Base-by-base conservation (phyloP, 2,113 vertebrate genomes). In the Oryzias curvinotus region DNA sequence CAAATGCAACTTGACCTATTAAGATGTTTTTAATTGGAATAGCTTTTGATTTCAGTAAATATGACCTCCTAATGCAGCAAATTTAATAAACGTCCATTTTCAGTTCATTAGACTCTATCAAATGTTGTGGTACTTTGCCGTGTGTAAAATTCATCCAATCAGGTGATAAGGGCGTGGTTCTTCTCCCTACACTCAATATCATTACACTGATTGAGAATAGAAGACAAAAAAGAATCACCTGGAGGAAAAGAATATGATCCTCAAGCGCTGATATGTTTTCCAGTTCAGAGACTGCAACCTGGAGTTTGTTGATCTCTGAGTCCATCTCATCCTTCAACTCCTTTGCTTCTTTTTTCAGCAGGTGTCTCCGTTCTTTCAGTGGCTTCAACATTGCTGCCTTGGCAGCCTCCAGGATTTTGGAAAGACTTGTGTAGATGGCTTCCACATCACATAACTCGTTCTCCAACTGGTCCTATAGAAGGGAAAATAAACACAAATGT, bases 231-330 rank as follows among this genome's bases (percentile, higher is more conserved):
- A 36, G 10, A 36, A 12, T 79, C 23, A 91, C 91, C 85, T 89
- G 87, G 4, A 92, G 72, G 45, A 89, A 91, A 5, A 75, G 48
- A 13, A 91, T 48, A 56, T 81, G 83, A 51, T 92, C 90, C 59
- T 91, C 85, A 0, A 80, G 63, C 0, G 16, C 0, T 4, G 63
- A 50, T 8, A 88, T 43, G 0, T 50, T 0, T 0, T 82, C 60
- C 53, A 91, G 36, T 1, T 80, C 57, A 2, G 43, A 30, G 17
- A 86, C 71, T 16, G 30, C 56, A 1, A 0, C 59, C 42, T 0
- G 3, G 0, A 90, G 63, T 0, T 16, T 5, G 1, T 1, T 8
- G 4, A 88, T 80, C 48, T 90, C 89, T 5, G 5, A 19, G 41
- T 81, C 3, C 43, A 91, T 14, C 0, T 69, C 15, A 0, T 72